phyloP scores from a whole-genome alignment of 2,888 invertebrate genomes.

The Allacma fusca region DNA sequence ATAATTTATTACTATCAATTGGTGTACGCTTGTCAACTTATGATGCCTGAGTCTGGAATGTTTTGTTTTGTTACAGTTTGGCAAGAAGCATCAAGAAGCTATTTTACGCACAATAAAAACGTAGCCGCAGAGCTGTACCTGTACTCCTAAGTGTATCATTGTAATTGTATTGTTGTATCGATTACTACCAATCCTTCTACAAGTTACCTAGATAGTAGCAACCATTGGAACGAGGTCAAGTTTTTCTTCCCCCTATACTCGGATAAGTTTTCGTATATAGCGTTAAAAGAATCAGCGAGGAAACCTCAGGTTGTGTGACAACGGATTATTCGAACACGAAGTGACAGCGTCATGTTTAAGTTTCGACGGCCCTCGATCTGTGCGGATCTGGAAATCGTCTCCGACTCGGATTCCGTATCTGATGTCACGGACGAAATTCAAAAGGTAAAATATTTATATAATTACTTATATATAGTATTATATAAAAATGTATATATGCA shows the following conservation, averaged over 20 bases:
- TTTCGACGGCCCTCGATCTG: slow-evolving; percentile 35
- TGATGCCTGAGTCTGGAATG: no score
- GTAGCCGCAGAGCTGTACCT: slow-evolving; percentile 45
- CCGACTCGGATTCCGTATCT: slow-evolving; percentile 31
- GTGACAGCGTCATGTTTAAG: slow-evolving; percentile 38
- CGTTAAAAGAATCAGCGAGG: slow-evolving; percentile 1
- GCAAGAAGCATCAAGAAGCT: not conserved
- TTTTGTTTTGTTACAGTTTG: slow-evolving; percentile 32
- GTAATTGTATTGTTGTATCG: slow-evolving; percentile 25
- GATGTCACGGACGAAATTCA: slow-evolving; percentile 35
- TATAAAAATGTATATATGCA: no score
- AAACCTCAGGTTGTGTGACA: not conserved
- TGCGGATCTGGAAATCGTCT: slow-evolving; percentile 33
- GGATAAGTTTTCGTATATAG: slow-evolving; percentile 21
- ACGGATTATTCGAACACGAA: not conserved
- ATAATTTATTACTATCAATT: not conserved
- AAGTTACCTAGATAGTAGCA: not conserved
- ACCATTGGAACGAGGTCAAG: not conserved
- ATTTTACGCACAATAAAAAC: slow-evolving; percentile 32
- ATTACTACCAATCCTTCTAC: slow-evolving; percentile 10
- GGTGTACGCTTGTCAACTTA: no score
- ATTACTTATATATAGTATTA: no score
- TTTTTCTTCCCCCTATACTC: slow-evolving; percentile 5
- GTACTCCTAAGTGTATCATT: slow-evolving; percentile 33
- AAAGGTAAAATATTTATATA: slow-evolving; percentile 23